Evolutionary conservation across 2,888 invertebrate species (phyloP), one percentile per base, ranked within the genome.

Genomic region (Pristionchus arcanus): DNA sequence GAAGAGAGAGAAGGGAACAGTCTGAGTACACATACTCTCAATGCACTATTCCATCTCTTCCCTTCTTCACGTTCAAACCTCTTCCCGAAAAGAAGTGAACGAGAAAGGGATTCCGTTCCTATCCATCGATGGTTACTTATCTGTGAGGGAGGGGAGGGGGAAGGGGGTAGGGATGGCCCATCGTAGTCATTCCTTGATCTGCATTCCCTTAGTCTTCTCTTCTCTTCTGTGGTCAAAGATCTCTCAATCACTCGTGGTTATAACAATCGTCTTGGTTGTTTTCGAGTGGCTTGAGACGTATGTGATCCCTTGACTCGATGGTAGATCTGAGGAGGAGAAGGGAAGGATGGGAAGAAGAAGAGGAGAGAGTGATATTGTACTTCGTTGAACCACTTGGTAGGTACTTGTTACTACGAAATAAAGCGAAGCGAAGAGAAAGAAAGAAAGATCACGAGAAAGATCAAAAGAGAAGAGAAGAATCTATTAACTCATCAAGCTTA

Each of bases 1-100:
- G 74, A 25, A 71, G 42, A 49, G 42, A 71, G 81, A 25, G 77
- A 77, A 77, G 81, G 53, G 83, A 53, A 55, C 83, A 55, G 83
- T 83, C 83, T 53, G 53, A 55, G 83, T 83, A 83, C 83, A 83
- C 53, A 83, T 37, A 42, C 81, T 74, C 71, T 77, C 34, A 42
- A 42, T 77, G 74, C 74, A 77, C 74, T 77, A 37, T 77, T 77
- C 74, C 74, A 42, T 42, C 28, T 28, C 71, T 53, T 53, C 68
- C 25, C 77, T 31, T n/a, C n/a, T 49, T 49, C 71, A 71, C 71
- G 34, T 11, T 19, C 31, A 31, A 86, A 86, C 25, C 49, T 63
- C n/a, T 28, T 63, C 49, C 49, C 53, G 85, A 59, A 37, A 49
- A 63, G 59, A 85, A 49, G 34, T 59, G 85, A 86, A 25, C 19